Evolutionary conservation across 1,140 invertebrate species (phyloP).

Genomic region (Fopius arisanus): DNA sequence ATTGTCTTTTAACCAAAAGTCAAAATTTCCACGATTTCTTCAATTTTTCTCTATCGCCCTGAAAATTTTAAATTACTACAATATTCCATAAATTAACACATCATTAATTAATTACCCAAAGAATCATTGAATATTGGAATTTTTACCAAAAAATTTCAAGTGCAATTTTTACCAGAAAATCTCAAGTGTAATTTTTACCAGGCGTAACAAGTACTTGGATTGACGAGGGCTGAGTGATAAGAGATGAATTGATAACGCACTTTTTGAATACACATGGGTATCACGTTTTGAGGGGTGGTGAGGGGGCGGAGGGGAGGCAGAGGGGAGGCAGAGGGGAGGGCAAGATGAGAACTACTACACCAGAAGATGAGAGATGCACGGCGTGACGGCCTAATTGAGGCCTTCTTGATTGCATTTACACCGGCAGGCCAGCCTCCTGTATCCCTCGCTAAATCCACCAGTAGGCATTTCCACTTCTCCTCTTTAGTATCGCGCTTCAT

Average conservation of each 20-base stretch:
- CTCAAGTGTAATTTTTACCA: neutral
- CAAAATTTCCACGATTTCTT: no score
- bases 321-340: neutral
- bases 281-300: no score
- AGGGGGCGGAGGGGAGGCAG: no score
- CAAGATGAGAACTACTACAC: slow-evolving; percentile 32
- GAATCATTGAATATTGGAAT: no score
- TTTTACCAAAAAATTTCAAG: no score
- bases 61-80: no score
- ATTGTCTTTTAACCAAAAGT: no score
- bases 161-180: no score
- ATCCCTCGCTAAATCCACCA: slow-evolving; percentile 40
- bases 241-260: neutral
- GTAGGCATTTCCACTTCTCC: slow-evolving; percentile 29
- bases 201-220: slow-evolving; percentile 36
- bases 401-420: slow-evolving; percentile 61
- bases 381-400: slow-evolving; percentile 61
- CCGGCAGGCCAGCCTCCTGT: slow-evolving; percentile 52
- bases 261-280: neutral
- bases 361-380: slow-evolving; percentile 55
- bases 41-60: no score
- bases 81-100: no score
- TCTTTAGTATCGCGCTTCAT: slow-evolving; percentile 23
- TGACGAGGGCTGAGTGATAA: neutral
- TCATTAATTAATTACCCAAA: no score